Evolutionary conservation across 2,113 vertebrate genomes (phyloP).

Genomic region (Diphyllodes magnificus): DNA sequence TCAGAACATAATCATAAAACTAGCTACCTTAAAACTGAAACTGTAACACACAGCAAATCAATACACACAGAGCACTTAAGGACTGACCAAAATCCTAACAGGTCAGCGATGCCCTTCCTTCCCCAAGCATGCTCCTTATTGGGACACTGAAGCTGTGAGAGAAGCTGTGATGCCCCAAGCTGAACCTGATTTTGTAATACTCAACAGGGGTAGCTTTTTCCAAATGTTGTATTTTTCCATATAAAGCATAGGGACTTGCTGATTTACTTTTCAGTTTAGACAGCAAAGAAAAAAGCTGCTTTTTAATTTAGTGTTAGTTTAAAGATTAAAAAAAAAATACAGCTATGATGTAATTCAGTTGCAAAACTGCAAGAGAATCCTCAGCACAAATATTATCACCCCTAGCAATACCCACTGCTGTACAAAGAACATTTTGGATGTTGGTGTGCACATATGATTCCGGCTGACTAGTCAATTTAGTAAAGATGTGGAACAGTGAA

Average conservation of each 20-base stretch:
- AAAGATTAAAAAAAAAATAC: neutral
- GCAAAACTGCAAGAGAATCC: neutral
- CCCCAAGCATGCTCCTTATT: neutral
- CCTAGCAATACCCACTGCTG: neutral
- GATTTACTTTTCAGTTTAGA: neutral
- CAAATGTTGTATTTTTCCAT: neutral
- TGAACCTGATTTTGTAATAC: neutral
- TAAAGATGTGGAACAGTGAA: neutral
- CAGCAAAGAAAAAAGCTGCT: neutral
- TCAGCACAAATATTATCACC: neutral
- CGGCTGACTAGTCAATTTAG: neutral
- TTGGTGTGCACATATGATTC: neutral
- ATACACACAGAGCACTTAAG: neutral
- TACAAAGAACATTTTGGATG: neutral
- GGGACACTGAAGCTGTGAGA: neutral
- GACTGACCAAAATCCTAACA: accelerated
- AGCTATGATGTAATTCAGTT: neutral
- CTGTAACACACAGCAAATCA: neutral
- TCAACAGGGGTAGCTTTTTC: neutral
- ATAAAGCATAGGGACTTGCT: neutral
- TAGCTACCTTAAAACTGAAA: neutral
- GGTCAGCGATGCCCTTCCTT: neutral
- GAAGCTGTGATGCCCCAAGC: neutral
- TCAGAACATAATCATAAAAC: neutral
- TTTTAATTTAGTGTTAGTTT: neutral